Percentiles rank a stretch among this genome's conserved stretches.
These are phyloP conservation scores for Parapsyche elsis DNA, from an alignment of 1,140 invertebrate species.

Conservation along the genomic window DNA sequence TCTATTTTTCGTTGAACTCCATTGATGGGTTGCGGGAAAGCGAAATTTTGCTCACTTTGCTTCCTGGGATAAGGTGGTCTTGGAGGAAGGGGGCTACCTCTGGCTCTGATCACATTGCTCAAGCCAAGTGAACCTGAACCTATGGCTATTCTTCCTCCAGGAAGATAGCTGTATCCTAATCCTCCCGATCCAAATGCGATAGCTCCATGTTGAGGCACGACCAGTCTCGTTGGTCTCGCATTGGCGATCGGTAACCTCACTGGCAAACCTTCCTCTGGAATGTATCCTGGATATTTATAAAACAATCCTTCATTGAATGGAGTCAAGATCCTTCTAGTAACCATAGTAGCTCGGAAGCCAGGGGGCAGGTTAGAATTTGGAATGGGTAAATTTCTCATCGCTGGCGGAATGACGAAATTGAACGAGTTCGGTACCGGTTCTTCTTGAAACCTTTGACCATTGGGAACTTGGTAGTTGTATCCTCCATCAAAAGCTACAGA, in stretches of 20 bases:
- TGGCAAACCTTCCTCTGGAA: constrained; percentile 31
- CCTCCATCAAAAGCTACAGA: neutral
- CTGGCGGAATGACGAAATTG: constrained; percentile 34
- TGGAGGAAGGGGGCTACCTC: constrained; percentile 15
- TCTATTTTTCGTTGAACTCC: neutral
- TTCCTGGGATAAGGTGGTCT: neutral
- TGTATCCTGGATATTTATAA: constrained; percentile 40
- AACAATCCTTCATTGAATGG: constrained; percentile 31
- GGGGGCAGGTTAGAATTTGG: constrained; percentile 22
- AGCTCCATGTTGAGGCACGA: constrained; percentile 47
- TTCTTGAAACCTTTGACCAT: constrained; percentile 37
- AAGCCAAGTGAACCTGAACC: constrained; percentile 37
- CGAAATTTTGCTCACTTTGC: neutral
- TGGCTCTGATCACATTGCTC: constrained; percentile 31
- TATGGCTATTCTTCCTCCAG: constrained; percentile 46
- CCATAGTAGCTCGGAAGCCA: constrained; percentile 27
- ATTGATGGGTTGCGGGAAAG: neutral
- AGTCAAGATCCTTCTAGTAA: constrained; percentile 39
- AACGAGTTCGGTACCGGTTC: constrained; percentile 43
- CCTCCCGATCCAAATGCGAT: constrained; percentile 48
- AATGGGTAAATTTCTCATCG: constrained; percentile 18
- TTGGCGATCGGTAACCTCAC: constrained; percentile 34
- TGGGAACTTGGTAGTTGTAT: constrained; percentile 40
- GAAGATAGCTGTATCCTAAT: constrained; percentile 44
- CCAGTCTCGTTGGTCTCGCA: constrained; percentile 43